Percentiles rank a stretch among this genome's conserved stretches.
phyloP scores from a whole-genome alignment of 2,888 invertebrate genomes.

The Agriotes lineatus region DNA sequence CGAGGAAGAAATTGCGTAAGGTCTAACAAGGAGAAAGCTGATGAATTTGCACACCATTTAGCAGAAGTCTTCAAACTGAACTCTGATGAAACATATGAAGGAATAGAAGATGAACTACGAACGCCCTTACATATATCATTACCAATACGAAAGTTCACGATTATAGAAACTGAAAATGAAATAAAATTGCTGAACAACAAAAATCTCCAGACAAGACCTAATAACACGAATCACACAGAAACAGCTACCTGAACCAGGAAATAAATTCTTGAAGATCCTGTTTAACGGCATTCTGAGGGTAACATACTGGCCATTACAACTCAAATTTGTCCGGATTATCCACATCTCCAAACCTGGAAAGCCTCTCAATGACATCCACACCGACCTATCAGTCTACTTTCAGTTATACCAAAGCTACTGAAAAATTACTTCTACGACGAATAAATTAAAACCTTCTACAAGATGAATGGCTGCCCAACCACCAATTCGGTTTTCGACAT shows the following conservation, averaged over 20 bases:
- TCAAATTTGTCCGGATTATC: background rate
- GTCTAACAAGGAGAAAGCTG: too few relatives aligned
- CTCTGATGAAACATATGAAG: background rate
- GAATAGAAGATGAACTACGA: background rate
- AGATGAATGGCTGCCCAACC: conserved; percentile 5
- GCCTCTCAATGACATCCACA: too few relatives aligned
- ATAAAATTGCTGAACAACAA: background rate
- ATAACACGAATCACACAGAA: background rate
- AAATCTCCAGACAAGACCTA: background rate
- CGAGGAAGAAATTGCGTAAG: background rate
- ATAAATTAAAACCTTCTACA: background rate
- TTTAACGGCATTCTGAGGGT: conserved; percentile 2
- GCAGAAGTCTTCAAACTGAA: too few relatives aligned
- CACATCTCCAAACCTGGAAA: too few relatives aligned
- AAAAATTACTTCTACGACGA: background rate
- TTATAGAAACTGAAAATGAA: background rate
- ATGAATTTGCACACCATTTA: too few relatives aligned
- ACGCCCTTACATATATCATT: background rate
- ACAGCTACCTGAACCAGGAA: background rate
- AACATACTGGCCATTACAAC: conserved; percentile 4
- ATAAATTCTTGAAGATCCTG: background rate
- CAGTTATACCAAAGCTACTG: too few relatives aligned
- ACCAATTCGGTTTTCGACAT: background rate
- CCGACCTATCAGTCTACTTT: too few relatives aligned
- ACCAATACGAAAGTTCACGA: background rate